These are phyloP conservation scores for Odontamblyopus lacepedii DNA, from an alignment of 2,797 vertebrate genomes.

Conservation along the genomic window DNA sequence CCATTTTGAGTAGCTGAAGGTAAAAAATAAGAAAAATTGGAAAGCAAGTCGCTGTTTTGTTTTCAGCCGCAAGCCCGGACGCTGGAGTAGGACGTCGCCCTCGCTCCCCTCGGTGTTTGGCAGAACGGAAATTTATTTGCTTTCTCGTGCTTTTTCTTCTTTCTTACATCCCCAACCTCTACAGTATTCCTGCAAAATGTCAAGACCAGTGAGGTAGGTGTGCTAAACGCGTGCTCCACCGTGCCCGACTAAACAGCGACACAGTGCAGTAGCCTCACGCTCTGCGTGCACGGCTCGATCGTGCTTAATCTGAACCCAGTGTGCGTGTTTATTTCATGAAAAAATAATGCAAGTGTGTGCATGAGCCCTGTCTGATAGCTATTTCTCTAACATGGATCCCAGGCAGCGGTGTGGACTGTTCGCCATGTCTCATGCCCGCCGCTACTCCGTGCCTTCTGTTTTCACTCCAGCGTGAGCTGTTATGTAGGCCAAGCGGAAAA, in stretches of 20 bases:
- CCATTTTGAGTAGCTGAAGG: slow-evolving; percentile 85
- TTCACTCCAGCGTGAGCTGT: slow-evolving; percentile 34
- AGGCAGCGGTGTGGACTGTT: slow-evolving; percentile 52
- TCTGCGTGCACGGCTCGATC: slow-evolving; percentile 62
- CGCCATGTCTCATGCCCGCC: slow-evolving; percentile 63
- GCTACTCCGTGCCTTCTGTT: slow-evolving; percentile 38
- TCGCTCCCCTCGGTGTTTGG: slow-evolving; percentile 65
- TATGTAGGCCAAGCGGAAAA: slow-evolving; percentile 45
- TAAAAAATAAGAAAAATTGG: slow-evolving; percentile 69
- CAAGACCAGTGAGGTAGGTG: slow-evolving; percentile 86
- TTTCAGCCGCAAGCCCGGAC: slow-evolving; percentile 65
- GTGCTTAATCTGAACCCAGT: slow-evolving; percentile 46
- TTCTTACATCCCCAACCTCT: slow-evolving; percentile 75
- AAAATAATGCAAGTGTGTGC: slow-evolving; percentile 45
- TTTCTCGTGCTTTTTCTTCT: slow-evolving; percentile 61
- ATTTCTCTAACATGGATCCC: slow-evolving; percentile 67
- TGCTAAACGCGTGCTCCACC: slow-evolving; percentile 65
- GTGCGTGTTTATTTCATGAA: slow-evolving; percentile 61
- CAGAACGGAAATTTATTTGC: slow-evolving; percentile 71
- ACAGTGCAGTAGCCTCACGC: slow-evolving; percentile 42
- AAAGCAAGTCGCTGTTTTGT: slow-evolving; percentile 60
- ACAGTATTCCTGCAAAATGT: slow-evolving; percentile 84
- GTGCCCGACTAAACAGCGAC: slow-evolving; percentile 42
- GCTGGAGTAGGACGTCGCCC: slow-evolving; percentile 67
- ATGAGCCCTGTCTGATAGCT: slow-evolving; percentile 19